A percentile compares a stretch with the other conserved stretches of the same genome.
phyloP scores from a whole-genome alignment of 30 jellyfish, hydroid and myxozoan species.

The Calvadosia cruxmelitensis region DNA sequence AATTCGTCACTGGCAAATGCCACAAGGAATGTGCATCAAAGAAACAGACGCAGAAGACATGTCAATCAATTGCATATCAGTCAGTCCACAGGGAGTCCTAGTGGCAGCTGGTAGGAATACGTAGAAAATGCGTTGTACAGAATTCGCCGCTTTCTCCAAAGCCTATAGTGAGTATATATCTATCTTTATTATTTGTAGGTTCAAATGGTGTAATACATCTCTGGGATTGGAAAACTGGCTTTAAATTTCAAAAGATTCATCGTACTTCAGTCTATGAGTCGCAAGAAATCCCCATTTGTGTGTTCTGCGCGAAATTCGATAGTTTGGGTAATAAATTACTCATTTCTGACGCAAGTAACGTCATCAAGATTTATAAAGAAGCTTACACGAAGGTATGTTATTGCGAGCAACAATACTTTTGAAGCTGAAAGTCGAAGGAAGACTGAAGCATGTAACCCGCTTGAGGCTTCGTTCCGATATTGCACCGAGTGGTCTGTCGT shows the following conservation, averaged over 20 bases:
- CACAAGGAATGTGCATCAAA: constrained; percentile 61
- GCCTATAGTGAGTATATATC: not conserved
- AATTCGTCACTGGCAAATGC: constrained; percentile 82
- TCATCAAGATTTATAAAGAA: constrained; percentile 71
- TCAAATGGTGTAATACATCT: constrained; percentile 87
- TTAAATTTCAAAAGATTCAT: constrained; percentile 68
- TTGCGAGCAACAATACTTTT: too few species aligned
- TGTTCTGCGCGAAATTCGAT: constrained; percentile 69
- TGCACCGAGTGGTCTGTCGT: too few species aligned
- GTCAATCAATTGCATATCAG: constrained; percentile 76
- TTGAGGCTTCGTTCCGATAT: too few species aligned
- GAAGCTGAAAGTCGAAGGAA: too few species aligned
- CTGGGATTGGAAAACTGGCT: constrained; percentile 94
- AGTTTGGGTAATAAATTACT: constrained; percentile 65
- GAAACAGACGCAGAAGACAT: constrained; percentile 64
- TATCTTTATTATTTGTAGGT: constrained; percentile 22
- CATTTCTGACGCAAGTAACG: constrained; percentile 92
- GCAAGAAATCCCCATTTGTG: constrained; percentile 96
- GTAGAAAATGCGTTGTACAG: not conserved
- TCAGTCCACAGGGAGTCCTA: constrained; percentile 80
- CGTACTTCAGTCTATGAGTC: constrained; percentile 89
- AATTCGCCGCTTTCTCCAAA: not conserved
- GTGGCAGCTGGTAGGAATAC: constrained; percentile 84
- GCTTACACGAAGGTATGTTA: constrained; percentile 87
- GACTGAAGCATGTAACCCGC: too few species aligned